phyloP scores from a whole-genome alignment of 2,113 vertebrate genomes.

The Eurystomus gularis region DNA sequence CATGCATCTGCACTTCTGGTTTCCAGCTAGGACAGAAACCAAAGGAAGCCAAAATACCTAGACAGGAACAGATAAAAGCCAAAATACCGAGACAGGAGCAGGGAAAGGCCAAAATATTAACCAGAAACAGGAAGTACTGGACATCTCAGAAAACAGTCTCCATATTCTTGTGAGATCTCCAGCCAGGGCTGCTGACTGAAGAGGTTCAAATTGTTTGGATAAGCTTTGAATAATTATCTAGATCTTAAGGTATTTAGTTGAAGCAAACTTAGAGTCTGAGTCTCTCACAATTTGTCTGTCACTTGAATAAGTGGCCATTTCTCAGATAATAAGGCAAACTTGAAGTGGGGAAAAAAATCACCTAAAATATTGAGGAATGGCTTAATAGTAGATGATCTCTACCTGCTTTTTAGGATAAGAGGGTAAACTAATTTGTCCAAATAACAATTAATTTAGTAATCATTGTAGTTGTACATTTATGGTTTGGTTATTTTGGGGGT shows the following conservation, averaged over 20 bases:
- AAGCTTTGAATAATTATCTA: constrained; percentile 23
- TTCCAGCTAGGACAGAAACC: constrained; percentile 52
- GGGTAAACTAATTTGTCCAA: neutral
- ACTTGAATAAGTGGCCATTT: neutral
- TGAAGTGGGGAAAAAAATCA: neutral
- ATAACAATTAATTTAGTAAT: neutral
- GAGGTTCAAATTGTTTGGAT: constrained; percentile 34
- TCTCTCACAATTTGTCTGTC: neutral
- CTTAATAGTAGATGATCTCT: neutral
- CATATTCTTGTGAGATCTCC: constrained; percentile 35
- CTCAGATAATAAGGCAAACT: neutral
- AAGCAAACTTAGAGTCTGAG: neutral
- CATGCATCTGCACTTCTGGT: constrained; percentile 13
- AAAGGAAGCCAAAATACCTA: constrained; percentile 64
- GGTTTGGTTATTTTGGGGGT: neutral
- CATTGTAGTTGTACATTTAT: neutral
- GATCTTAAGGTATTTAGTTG: constrained; percentile 29
- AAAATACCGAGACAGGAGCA: constrained; percentile 57
- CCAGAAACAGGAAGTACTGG: constrained; percentile 49
- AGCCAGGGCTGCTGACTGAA: constrained; percentile 15
- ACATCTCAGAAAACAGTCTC: constrained; percentile 35
- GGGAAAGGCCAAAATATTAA: constrained; percentile 58
- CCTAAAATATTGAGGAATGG: neutral
- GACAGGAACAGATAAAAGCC: constrained; percentile 61
- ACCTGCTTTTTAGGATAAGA: neutral